These are phyloP conservation scores for Phaetusa simplex DNA, from an alignment of 2,113 vertebrate genomes.

Conservation along the genomic window DNA sequence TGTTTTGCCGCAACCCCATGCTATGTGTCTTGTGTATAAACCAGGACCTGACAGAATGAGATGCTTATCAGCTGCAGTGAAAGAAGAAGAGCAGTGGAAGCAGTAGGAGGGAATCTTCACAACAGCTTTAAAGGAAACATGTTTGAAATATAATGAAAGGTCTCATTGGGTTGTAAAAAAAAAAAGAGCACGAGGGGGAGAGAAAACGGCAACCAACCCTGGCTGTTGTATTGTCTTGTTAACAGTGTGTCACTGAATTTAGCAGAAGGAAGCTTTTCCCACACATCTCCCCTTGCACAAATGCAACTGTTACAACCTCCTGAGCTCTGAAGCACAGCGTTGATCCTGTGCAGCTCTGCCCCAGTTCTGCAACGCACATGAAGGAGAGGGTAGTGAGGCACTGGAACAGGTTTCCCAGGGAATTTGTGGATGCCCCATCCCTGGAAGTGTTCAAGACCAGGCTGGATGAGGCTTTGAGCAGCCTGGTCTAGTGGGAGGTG, in stretches of 20 bases:
- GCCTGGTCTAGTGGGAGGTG: too few species aligned
- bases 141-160: slow-evolving; percentile 58
- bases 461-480: too few species aligned
- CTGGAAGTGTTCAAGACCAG: too few species aligned
- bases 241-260: slow-evolving; percentile 44
- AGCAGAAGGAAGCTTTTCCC: slow-evolving; percentile 42
- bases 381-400: not conserved
- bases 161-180: slow-evolving; percentile 12
- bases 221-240: slow-evolving; percentile 59
- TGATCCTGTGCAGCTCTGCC: slow-evolving; percentile 3
- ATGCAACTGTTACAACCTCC: slow-evolving; percentile 6
- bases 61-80: not conserved
- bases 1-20: not conserved
- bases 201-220: slow-evolving; percentile 32
- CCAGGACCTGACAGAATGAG: not conserved
- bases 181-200: not conserved
- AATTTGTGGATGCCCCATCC: too few species aligned
- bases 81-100: slow-evolving; percentile 38
- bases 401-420: too few species aligned
- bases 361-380: not conserved
- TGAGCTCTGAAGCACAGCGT: not conserved
- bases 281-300: not conserved
- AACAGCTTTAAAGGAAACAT: slow-evolving; percentile 46
- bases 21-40: not conserved
- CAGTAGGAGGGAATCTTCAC: slow-evolving; percentile 55